Evolutionary conservation across 2,113 vertebrate species (phyloP).

Genomic region (Copsychus sechellarum): DNA sequence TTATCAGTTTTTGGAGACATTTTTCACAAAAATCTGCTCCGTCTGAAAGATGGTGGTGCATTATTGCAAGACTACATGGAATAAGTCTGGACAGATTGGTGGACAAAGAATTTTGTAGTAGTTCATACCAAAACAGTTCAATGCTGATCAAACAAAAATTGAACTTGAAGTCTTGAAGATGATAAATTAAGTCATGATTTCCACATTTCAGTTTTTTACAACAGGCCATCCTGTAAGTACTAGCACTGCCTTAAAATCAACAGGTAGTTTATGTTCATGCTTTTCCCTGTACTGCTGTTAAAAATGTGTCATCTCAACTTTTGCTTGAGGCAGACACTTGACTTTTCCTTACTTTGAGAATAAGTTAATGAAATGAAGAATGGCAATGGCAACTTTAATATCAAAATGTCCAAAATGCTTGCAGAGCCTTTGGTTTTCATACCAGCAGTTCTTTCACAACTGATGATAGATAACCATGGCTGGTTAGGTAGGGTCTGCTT

Average conservation of each 20-base stretch:
- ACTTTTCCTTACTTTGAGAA: neutral
- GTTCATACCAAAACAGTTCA: neutral
- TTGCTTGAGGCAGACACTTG: neutral
- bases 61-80: neutral
- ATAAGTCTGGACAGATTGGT: neutral
- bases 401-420: neutral
- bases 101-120: neutral
- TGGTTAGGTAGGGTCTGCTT: neutral
- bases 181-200: neutral
- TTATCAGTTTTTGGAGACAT: neutral
- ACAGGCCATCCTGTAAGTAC: neutral
- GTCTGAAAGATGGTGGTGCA: neutral
- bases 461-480: neutral
- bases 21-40: neutral
- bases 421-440: neutral
- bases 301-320: neutral
- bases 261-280: neutral
- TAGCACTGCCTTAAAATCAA: neutral
- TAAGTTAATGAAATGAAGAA: neutral
- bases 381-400: neutral
- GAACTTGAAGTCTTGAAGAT: neutral
- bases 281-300: neutral
- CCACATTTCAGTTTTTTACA: neutral
- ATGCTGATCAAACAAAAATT: neutral
- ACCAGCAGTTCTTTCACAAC: neutral